phyloP scores from a whole-genome alignment of 2,113 vertebrate species.

The Cottus gobio region DNA sequence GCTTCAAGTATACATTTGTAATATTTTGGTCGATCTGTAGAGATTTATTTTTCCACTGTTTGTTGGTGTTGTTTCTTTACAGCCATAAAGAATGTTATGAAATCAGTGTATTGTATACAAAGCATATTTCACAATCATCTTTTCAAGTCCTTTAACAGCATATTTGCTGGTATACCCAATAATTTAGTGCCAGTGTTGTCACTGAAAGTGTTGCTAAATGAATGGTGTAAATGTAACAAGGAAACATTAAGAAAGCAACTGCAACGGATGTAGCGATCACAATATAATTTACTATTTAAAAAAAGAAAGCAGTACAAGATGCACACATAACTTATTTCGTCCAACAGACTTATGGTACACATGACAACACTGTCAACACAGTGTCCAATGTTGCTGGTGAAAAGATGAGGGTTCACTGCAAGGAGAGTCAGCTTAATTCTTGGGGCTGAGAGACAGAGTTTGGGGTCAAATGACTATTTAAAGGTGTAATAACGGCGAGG shows the following conservation, averaged over 20 bases:
- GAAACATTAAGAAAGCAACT: neutral
- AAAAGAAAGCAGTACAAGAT: neutral
- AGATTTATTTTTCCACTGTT: neutral
- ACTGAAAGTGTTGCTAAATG: neutral
- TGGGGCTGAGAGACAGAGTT: neutral
- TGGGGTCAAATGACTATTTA: neutral
- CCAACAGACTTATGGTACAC: neutral
- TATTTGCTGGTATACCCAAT: neutral
- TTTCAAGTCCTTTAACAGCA: neutral
- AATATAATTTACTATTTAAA: constrained; percentile 3
- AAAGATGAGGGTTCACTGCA: neutral
- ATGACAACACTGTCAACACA: neutral
- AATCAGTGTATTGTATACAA: neutral
- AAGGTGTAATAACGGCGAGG: neutral
- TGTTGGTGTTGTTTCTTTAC: neutral
- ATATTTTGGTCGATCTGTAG: neutral
- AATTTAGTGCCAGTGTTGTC: neutral
- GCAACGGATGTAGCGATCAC: neutral
- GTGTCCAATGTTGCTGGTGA: constrained; percentile 3
- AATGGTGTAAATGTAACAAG: neutral
- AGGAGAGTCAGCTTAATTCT: neutral
- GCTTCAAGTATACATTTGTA: neutral
- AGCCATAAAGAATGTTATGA: neutral
- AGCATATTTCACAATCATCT: neutral
- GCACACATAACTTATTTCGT: neutral